Conservation (phyloP, 2,888 invertebrate species). For the Amblyjoppa fuscipennis region DNA sequence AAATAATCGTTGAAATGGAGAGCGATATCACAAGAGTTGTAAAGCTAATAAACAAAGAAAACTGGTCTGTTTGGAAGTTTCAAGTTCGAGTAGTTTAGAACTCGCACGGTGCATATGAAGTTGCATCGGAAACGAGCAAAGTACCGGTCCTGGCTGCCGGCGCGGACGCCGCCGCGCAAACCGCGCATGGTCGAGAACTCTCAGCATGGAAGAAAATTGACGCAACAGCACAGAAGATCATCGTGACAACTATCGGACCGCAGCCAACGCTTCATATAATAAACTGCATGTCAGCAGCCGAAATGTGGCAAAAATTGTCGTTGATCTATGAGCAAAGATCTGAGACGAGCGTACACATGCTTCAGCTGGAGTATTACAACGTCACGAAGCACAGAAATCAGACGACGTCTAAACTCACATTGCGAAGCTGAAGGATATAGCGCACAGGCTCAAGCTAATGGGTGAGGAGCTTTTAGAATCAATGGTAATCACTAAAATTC, state of each 20-base stretch:
- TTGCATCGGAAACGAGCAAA: constrained; percentile 1
- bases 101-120: background rate
- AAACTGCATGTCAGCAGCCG: constrained; percentile 70
- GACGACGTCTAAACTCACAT: constrained; percentile 70
- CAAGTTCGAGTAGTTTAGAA: constrained; percentile 35
- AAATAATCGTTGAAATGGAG: too few relatives aligned
- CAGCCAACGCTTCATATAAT: constrained; percentile 72
- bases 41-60: too few relatives aligned
- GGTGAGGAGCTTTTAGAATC: constrained; percentile 67
- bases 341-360: constrained; percentile 72
- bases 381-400: constrained; percentile 48
- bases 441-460: constrained; percentile 58
- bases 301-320: constrained; percentile 73
- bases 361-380: constrained; percentile 72
- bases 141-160: background rate
- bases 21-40: too few relatives aligned
- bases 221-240: constrained; percentile 72
- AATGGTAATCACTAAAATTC: constrained; percentile 72
- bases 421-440: constrained; percentile 69
- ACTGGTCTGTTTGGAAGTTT: constrained; percentile 19
- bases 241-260: constrained; percentile 69
- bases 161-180: background rate
- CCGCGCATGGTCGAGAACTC: constrained; percentile 4
- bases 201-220: constrained; percentile 67
- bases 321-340: constrained; percentile 73